Evolutionary conservation across 2,797 vertebrate genomes (phyloP).

Genomic region (Pseudomugil tenellus): DNA sequence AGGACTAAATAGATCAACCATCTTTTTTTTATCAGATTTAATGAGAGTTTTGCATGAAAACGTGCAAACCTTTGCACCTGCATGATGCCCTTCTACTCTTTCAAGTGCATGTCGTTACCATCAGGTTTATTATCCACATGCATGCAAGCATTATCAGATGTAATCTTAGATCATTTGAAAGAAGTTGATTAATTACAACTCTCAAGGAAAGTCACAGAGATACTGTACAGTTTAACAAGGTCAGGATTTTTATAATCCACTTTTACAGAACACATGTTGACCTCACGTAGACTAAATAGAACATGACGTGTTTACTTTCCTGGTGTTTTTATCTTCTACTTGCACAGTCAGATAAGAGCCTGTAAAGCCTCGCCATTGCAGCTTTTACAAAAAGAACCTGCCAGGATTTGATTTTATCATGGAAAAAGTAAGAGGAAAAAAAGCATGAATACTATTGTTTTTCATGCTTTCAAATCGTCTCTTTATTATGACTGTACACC

Average conservation of each 20-base stretch:
- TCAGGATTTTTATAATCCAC: background rate
- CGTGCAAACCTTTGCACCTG: background rate
- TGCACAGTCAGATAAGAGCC: constrained; percentile 25
- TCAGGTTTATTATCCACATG: constrained; percentile 10
- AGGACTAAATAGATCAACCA: background rate
- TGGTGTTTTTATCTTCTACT: constrained; percentile 1
- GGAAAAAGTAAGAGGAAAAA: too few relatives aligned
- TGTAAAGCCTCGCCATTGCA: background rate
- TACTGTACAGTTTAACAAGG: background rate
- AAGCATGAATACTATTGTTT: too few relatives aligned
- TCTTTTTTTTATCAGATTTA: background rate
- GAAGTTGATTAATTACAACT: background rate
- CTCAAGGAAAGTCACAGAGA: background rate
- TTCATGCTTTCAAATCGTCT: too few relatives aligned
- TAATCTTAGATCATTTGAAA: background rate
- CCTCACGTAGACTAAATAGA: background rate
- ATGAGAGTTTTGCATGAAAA: background rate
- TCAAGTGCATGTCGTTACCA: background rate
- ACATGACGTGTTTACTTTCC: background rate
- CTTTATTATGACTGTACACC: too few relatives aligned
- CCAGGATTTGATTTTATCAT: background rate
- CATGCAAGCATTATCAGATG: background rate
- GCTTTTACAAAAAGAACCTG: background rate
- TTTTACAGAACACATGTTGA: background rate
- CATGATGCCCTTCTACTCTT: background rate